These are phyloP conservation scores for Idaea biselata DNA, from an alignment of 2,888 invertebrate species.

Conservation along the genomic window DNA sequence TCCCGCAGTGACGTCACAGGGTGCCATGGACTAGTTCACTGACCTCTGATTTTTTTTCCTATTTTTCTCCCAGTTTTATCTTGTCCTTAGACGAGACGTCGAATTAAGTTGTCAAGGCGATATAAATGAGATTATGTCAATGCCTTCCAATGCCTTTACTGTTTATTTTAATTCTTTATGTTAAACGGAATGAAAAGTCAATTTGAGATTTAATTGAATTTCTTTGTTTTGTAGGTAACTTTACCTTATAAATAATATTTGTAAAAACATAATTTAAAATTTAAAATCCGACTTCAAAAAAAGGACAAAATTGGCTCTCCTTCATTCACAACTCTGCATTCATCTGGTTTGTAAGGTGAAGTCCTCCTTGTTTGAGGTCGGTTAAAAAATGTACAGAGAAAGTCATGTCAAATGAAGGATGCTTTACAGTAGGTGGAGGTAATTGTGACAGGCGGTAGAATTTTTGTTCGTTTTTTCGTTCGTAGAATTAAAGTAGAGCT, in stretches of 20 bases:
- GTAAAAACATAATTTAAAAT: too few species aligned
- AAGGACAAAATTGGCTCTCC: too few species aligned
- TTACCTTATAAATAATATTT: background rate
- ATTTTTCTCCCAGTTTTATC: conserved; percentile 30
- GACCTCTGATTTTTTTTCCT: conserved; percentile 25
- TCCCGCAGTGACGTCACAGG: conserved; percentile 11
- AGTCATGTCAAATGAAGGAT: too few species aligned
- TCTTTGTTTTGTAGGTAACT: background rate
- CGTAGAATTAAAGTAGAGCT: too few species aligned
- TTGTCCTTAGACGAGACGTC: conserved; percentile 38
- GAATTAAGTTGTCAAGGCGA: conserved; percentile 57
- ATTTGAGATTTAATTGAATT: background rate
- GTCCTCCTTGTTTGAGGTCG: too few species aligned
- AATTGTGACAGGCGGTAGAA: too few species aligned
- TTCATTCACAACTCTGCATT: too few species aligned
- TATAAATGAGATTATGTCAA: conserved; percentile 60
- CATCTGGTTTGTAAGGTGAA: too few species aligned
- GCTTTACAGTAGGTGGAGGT: too few species aligned
- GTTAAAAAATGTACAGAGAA: too few species aligned
- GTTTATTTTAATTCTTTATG: conserved; percentile 25
- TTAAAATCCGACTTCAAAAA: too few species aligned
- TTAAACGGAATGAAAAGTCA: conserved; percentile 18
- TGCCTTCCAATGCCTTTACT: conserved; percentile 36
- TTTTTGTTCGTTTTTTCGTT: too few species aligned
- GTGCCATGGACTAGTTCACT: conserved; percentile 33